Base-by-base conservation (phyloP, 2,888 invertebrate species). In the Drosophila colorata region DNA sequence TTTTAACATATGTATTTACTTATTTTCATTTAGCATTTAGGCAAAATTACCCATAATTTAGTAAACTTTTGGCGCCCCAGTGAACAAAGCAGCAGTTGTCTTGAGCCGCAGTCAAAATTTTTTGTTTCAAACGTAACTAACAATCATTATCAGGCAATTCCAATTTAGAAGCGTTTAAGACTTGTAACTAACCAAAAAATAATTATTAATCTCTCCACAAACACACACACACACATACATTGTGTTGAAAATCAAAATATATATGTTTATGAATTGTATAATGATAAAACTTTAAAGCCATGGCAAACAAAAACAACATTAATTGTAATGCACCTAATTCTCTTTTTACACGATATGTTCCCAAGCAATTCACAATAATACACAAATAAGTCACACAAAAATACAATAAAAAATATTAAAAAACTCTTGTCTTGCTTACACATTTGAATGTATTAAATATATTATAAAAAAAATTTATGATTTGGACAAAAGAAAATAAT, bases 101-200 rank as follows among this genome's bases (percentile, higher is more conserved):
- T 35, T 46, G 35, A 51, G 74, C 55, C 55, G 72, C 60, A 44
- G 14, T 56, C 41, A 20, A 43, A 25, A 56, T 44, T n/a, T 47
- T 73, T 48, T 51, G 14, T 23, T 49, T 40, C 55, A 60, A 61
- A 58, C 47, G 46, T 67, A 80, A 80, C 80, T 87, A 80, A 78
- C 78, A 74, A 68, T 14, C 48, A 70, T 66, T 72, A 68, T 57
- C 69, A 72, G 70, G 69, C 81, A 84, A 75, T 88, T 83, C 83
- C 75, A 80, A 59, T 66, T 59, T 82, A 78, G 69, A 78, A 70
- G 69, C 68, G 72, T 73, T 87, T 88, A 89, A 88, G 89, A 88
- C 88, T 88, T 88, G 80, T 85, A 88, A 83, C 83, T 88, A 88
- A 88, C 88, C 88, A 89, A 88, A 88, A 75, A 89, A 75, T 88